phyloP scores from a whole-genome alignment of 2,888 invertebrate genomes.

The Chaetogeoica ovagalla region DNA sequence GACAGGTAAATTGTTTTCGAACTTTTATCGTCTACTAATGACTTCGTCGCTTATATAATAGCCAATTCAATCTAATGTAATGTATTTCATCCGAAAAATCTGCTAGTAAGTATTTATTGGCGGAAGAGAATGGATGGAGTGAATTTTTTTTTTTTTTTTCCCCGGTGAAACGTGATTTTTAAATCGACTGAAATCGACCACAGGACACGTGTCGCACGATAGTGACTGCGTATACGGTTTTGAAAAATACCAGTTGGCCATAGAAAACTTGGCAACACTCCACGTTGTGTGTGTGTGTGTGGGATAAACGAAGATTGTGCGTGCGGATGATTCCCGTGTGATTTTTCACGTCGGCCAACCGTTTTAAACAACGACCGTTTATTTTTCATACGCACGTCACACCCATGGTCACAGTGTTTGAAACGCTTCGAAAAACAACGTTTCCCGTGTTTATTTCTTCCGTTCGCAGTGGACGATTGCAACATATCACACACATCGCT shows the following conservation, averaged over 20 bases:
- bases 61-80: not conserved
- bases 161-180: constrained; percentile 22
- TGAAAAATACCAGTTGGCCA: constrained; percentile 7
- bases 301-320: constrained; percentile 7
- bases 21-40: not conserved
- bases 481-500: too few species aligned
- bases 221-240: not conserved
- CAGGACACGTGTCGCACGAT: not conserved
- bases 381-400: not conserved
- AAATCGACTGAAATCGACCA: not conserved
- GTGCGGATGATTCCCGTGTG: constrained; percentile 1
- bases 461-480: constrained; percentile 5
- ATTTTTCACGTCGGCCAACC: not conserved
- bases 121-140: not conserved
- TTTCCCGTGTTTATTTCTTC: constrained; percentile 2
- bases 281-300: constrained; percentile 21
- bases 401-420: too few species aligned
- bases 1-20: too few species aligned
- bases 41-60: constrained; percentile 3
- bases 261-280: constrained; percentile 21
- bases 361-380: constrained; percentile 2
- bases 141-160: not conserved
- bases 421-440: not conserved
- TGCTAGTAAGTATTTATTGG: not conserved
- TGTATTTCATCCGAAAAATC: not conserved